phyloP scores from a whole-genome alignment of 2,113 vertebrate genomes.

The Poeciliopsis occidentalis region DNA sequence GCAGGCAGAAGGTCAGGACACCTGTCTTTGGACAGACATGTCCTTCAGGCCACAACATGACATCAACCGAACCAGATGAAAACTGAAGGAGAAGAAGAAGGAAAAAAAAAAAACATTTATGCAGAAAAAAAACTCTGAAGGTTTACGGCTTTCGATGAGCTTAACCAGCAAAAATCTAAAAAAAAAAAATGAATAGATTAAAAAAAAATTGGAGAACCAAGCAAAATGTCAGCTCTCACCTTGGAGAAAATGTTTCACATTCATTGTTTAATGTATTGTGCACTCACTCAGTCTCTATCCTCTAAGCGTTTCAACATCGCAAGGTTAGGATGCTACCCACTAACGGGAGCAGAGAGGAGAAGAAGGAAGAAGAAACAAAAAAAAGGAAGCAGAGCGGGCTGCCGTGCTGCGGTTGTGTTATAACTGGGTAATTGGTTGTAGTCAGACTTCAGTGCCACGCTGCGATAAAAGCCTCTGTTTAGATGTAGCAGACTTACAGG shows the following conservation, averaged over 20 bases:
- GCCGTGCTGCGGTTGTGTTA: conserved; percentile 17
- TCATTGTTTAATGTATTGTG: not conserved
- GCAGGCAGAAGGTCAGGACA: conserved; percentile 72
- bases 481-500: conserved; percentile 33
- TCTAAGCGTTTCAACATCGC: conserved; percentile 3
- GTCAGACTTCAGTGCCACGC: conserved; percentile 41
- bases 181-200: not conserved
- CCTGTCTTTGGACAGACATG: conserved; percentile 65
- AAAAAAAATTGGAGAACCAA: not conserved
- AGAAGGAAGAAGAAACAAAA: not conserved
- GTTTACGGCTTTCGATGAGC: conserved; percentile 24
- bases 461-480: conserved; percentile 58
- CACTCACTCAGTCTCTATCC: rapidly evolving
- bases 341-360: conserved; percentile 8
- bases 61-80: conserved; percentile 25
- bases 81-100: too few species aligned
- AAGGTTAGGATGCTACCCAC: conserved; percentile 13
- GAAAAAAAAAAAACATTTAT: conserved; percentile 10
- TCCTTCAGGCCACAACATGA: conserved; percentile 59
- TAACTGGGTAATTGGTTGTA: conserved; percentile 46
- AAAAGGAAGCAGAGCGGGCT: conserved; percentile 21
- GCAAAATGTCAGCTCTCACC: not conserved
- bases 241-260: not conserved
- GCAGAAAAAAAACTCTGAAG: conserved; percentile 17
- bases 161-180: conserved; percentile 3